Evolutionary conservation across 2,113 vertebrate species (phyloP).

Genomic region (Toxotes jaculatrix): DNA sequence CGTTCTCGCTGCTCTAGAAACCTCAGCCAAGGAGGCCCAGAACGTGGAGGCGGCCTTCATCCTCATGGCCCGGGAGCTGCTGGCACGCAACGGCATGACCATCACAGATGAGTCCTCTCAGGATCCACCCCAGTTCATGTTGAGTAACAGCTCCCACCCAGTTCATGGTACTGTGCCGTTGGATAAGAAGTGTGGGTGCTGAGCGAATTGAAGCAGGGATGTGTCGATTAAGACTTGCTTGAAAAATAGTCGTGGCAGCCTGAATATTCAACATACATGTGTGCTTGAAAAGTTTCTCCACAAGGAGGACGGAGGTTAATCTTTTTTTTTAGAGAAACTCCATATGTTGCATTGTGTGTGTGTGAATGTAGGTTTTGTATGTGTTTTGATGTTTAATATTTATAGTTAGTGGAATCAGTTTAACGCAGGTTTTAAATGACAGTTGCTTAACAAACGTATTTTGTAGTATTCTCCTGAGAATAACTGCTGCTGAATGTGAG

Average conservation of each 20-base stretch:
- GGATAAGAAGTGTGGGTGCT: conserved; percentile 86
- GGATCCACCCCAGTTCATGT: conserved; percentile 56
- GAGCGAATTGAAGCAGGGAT: conserved; percentile 51
- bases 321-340: conserved; percentile 5
- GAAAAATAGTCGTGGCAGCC: neutral
- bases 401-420: conserved; percentile 21
- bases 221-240: neutral
- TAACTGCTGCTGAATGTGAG: conserved; percentile 30
- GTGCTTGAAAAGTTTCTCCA: neutral
- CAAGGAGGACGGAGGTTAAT: neutral
- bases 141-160: conserved; percentile 84
- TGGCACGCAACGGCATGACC: conserved; percentile 71
- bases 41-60: conserved; percentile 76
- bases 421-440: conserved; percentile 10
- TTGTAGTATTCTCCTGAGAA: conserved; percentile 20
- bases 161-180: conserved; percentile 60
- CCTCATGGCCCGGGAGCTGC: conserved; percentile 79
- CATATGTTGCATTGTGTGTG: conserved; percentile 10
- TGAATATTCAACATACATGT: neutral
- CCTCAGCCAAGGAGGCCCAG: conserved; percentile 87
- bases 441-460: neutral
- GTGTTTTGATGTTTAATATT: conserved; percentile 51
- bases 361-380: conserved; percentile 11
- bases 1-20: conserved; percentile 92
- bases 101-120: conserved; percentile 81